phyloP scores from a whole-genome alignment of 2,797 vertebrate genomes.

The Channa striata region DNA sequence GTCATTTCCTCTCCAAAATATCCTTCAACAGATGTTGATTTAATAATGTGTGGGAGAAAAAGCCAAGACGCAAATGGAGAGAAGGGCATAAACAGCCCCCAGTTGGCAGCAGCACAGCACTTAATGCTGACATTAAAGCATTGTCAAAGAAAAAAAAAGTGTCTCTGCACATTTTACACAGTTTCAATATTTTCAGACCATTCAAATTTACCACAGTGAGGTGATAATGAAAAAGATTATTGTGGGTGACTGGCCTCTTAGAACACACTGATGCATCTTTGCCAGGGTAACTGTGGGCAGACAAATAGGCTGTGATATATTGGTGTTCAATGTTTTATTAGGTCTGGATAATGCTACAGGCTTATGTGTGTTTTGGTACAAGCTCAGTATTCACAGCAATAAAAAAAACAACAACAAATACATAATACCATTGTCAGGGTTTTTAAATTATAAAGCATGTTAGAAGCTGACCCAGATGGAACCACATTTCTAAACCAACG shows the following conservation, averaged over 20 bases:
- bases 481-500: slow-evolving; percentile 7
- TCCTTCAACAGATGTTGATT: slow-evolving; percentile 83
- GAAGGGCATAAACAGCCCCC: slow-evolving; percentile 74
- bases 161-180: slow-evolving; percentile 71
- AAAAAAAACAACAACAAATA: slow-evolving; percentile 7
- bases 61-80: slow-evolving; percentile 78
- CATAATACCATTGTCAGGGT: neutral
- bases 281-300: slow-evolving; percentile 36
- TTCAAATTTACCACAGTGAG: slow-evolving; percentile 51
- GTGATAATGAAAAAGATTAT: slow-evolving; percentile 64
- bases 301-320: slow-evolving; percentile 32
- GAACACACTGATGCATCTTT: slow-evolving; percentile 34
- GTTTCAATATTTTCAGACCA: slow-evolving; percentile 65
- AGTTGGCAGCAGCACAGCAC: slow-evolving; percentile 74
- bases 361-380: slow-evolving; percentile 16
- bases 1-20: slow-evolving; percentile 69
- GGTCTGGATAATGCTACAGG: slow-evolving; percentile 9
- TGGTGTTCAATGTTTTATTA: slow-evolving; percentile 20
- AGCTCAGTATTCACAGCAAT: slow-evolving; percentile 4
- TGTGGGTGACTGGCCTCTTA: slow-evolving; percentile 53
- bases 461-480: neutral
- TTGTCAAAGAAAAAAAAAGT: slow-evolving; percentile 66
- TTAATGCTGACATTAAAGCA: slow-evolving; percentile 83
- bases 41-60: slow-evolving; percentile 81
- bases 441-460: slow-evolving; percentile 1